Evolutionary conservation across 2,797 vertebrate genomes (phyloP).

Genomic region (Ispidina lecontei): DNA sequence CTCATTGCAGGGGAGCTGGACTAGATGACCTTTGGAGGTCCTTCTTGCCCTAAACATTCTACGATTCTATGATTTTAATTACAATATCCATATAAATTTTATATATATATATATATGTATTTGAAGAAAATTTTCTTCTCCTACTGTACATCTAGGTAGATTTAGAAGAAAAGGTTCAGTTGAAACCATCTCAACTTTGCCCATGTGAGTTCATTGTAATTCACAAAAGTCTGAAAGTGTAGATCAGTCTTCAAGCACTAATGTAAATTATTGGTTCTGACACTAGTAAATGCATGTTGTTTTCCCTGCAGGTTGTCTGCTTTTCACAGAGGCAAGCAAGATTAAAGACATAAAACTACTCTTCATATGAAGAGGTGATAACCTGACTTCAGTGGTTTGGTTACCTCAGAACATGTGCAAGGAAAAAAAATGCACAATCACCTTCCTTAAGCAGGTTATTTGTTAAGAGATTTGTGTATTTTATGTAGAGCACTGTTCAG

Average conservation of each 20-base stretch:
- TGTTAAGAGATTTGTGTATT: not conserved
- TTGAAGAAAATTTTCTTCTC: not conserved
- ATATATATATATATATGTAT: too few species aligned
- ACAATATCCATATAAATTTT: not conserved
- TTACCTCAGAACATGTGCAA: not conserved
- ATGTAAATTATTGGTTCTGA: slow-evolving; percentile 7
- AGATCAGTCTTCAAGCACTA: not conserved
- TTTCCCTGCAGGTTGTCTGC: slow-evolving; percentile 14
- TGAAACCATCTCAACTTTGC: not conserved
- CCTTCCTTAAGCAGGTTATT: not conserved
- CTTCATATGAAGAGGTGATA: not conserved
- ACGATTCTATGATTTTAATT: not conserved
- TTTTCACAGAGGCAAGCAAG: slow-evolving; percentile 4
- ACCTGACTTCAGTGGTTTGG: not conserved
- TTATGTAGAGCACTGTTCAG: not conserved
- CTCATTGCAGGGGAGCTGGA: too few species aligned
- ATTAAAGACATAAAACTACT: slow-evolving; percentile 5
- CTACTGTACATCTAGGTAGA: not conserved
- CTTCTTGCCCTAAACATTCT: too few species aligned
- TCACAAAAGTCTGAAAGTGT: not conserved
- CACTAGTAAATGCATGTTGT: not conserved
- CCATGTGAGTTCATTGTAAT: not conserved
- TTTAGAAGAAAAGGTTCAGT: not conserved
- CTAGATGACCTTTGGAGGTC: too few species aligned
- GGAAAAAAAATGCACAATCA: not conserved